Evolutionary conservation across 30 jellyfish, hydroid and myxozoan species (phyloP).

Genomic region (Pelagia noctiluca): DNA sequence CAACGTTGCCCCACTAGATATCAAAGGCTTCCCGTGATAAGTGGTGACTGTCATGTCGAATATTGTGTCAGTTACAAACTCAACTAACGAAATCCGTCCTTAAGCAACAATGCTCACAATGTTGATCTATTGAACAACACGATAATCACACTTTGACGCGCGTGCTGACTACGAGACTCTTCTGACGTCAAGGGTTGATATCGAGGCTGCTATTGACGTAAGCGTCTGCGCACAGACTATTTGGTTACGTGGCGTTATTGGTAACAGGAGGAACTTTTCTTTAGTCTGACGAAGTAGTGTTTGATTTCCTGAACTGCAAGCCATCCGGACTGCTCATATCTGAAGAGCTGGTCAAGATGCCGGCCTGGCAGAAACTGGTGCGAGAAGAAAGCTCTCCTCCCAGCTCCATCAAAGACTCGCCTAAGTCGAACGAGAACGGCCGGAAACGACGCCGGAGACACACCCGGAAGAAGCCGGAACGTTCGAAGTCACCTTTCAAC

Average conservation of each 20-base stretch:
- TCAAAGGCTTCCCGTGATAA: too few relatives aligned
- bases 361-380: conserved; percentile 90
- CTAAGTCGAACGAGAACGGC: conserved; percentile 38
- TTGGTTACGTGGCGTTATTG: neutral
- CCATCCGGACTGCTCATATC: conserved; percentile 54
- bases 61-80: too few relatives aligned
- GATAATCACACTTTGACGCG: too few relatives aligned
- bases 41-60: too few relatives aligned
- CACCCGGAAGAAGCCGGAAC: conserved; percentile 41
- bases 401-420: conserved; percentile 38
- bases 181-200: too few relatives aligned
- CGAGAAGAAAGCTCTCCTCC: conserved; percentile 74
- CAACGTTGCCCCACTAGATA: too few relatives aligned
- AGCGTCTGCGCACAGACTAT: too few relatives aligned
- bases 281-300: conserved; percentile 67
- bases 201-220: too few relatives aligned
- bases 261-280: neutral
- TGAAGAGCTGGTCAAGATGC: conserved; percentile 92
- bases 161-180: too few relatives aligned
- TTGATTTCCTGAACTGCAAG: conserved; percentile 54
- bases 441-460: conserved; percentile 65
- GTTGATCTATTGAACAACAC: too few relatives aligned
- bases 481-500: conserved; percentile 27
- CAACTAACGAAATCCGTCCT: too few relatives aligned
- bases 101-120: too few relatives aligned